Base-by-base conservation (phyloP, 1,140 invertebrate genomes). In the Popillia japonica region DNA sequence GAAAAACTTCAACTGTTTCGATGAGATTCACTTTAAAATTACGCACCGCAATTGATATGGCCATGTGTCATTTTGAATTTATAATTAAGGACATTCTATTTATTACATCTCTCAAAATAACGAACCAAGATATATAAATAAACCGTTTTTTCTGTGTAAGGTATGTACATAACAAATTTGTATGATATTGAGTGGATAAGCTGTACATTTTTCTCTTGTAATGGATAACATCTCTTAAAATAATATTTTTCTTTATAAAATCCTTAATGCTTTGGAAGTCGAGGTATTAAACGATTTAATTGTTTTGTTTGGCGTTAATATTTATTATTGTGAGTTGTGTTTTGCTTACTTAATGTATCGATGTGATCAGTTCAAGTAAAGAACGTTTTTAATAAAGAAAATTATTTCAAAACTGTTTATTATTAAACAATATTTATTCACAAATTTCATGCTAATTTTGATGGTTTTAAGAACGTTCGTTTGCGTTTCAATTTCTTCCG, bases 401-500 rank as follows among this genome's bases (percentile, higher is more conserved):
- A 27, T 68, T 11, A 68, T 55, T 17, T 6, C n/a, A 55, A 23
- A 68, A 68, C 22, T 22, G 8, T 68, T 22, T 34, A 27, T 68
- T 68, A 68, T 34, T 68, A 27, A 1, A 27, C 27, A 74, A 42
- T 17, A 6, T 55, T 6, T 55, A 55, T 55, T 17, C 17, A 55
- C 48, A 55, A 10, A 9, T 11, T 11, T 86, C 89, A 92, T 59
- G 86, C 90, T 78, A 87, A 86, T 87, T 93, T 92, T 77, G 89
- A 89, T 23, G 92, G 92, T 80, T 90, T 90, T 3, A 89, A 83
- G 83, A 95, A 92, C 1, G 89, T 87, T 76, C 91, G 90, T 84
- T 92, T 93, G 68, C 93, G 89, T 80, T 93, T 92, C 77, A 91
- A 86, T 79, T 92, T 92, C 82, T 91, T 92, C 74, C 92, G 89